phyloP scores from a whole-genome alignment of 2,797 vertebrate species.

The Gambusia yucatana region DNA sequence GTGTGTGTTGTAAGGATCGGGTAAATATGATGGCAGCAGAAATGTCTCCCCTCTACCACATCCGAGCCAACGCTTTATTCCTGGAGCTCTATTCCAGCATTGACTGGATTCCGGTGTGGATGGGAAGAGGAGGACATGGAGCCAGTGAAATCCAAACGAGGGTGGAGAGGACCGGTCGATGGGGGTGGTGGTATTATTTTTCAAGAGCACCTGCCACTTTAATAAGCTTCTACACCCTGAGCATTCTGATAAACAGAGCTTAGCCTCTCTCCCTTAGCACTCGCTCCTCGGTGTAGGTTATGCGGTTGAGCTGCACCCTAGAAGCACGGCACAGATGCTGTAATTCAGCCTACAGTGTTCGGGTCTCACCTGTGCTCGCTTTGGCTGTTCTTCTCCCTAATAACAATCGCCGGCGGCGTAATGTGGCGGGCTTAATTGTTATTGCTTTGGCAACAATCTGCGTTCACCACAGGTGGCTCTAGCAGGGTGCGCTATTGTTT shows the following conservation, averaged over 20 bases:
- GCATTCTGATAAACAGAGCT: slow-evolving; percentile 73
- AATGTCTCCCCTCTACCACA: slow-evolving; percentile 48
- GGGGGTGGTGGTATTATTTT: slow-evolving; percentile 59
- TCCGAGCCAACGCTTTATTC: slow-evolving; percentile 49
- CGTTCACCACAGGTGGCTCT: slow-evolving; percentile 24
- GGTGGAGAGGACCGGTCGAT: not conserved
- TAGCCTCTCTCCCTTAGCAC: slow-evolving; percentile 60
- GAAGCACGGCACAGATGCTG: slow-evolving; percentile 52
- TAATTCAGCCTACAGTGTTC: slow-evolving; percentile 49
- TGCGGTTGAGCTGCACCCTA: slow-evolving; percentile 54
- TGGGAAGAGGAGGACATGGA: slow-evolving; percentile 17
- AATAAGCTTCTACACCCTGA: slow-evolving; percentile 81
- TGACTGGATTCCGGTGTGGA: slow-evolving; percentile 40
- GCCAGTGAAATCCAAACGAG: slow-evolving; percentile 21
- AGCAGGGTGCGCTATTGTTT: slow-evolving; percentile 35
- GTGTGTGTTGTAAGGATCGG: slow-evolving; percentile 1
- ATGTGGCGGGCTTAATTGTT: slow-evolving; percentile 54
- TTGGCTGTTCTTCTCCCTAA: slow-evolving; percentile 45
- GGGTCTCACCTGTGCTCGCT: slow-evolving; percentile 45
- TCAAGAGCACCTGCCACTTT: slow-evolving; percentile 73
- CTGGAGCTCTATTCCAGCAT: slow-evolving; percentile 50
- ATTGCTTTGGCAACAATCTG: slow-evolving; percentile 37
- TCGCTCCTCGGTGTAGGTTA: slow-evolving; percentile 46
- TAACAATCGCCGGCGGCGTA: slow-evolving; percentile 61
- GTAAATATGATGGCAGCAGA: slow-evolving; percentile 46